Base-by-base conservation (phyloP, 2,113 vertebrate genomes). In the Hirundichthys speculiger region DNA sequence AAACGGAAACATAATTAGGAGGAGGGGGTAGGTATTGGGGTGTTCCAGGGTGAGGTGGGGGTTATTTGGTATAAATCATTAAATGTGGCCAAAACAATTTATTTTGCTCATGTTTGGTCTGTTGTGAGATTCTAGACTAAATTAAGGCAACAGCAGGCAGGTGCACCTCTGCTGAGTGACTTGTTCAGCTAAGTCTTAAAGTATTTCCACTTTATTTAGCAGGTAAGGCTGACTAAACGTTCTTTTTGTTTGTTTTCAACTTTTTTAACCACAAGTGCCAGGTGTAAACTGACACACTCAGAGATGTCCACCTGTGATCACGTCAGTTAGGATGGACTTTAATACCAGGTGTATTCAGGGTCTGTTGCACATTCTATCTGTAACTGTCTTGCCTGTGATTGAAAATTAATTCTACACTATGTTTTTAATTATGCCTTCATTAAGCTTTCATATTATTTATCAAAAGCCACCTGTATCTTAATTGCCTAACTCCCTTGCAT, bases 401-500 rank as follows among this genome's bases (percentile, higher is more conserved):
- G 64, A 19, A 13, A 52, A 39, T 63, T 68, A 54, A 51, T 34
- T 50, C n/a, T 10, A 16, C 18, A 46, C 34, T 56, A 45, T 55
- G 25, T 63, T 40, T 77, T 30, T 66, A 15, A 63, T 56, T 69
- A 22, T 7, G 21, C 27, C 19, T 73, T 72, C 16, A 15, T 27
- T 25, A 75, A 55, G 42, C 11, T 30, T 74, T 71, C 13, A 60
- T 62, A 70, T 73, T 77, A 76, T 79, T 63, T 79, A 55, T 77
- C 71, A 77, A 80, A 78, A 74, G 14, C 21, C n/a, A 56, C 57
- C 58, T 38, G 38, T 78, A 64, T 34, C 49, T 75, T 85, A 87
- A 83, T 88, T 84, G 68, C 54, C 58, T 58, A 39, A 38, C 55
- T 69, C 62, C 38, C 76, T 79, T 85, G 58, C 70, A 80, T 83